Conservation (phyloP, 1,140 invertebrate species). For the Aphaenogaster rudis region DNA sequence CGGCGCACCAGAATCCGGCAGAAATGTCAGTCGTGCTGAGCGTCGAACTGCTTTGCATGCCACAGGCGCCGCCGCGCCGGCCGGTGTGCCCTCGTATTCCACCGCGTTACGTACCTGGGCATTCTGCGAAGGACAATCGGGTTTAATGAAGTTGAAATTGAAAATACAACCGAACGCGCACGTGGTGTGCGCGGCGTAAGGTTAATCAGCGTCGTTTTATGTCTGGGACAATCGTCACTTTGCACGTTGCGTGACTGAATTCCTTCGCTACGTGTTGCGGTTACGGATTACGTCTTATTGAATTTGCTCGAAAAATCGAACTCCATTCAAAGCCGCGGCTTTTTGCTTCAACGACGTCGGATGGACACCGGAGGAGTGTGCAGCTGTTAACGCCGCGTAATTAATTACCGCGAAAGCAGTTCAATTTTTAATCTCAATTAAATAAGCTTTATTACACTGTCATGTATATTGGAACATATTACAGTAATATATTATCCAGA, state of each 20-base stretch:
- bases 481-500: background rate
- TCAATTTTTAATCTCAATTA: conserved; percentile 7
- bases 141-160: conserved; percentile 71
- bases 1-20: conserved; percentile 68
- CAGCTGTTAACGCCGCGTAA: background rate
- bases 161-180: conserved; percentile 67
- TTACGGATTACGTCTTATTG: conserved; percentile 32
- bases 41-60: conserved; percentile 66
- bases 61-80: conserved; percentile 44
- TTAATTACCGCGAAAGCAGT: background rate
- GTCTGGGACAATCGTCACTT: conserved; percentile 49
- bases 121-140: conserved; percentile 73
- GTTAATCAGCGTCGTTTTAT: conserved; percentile 47
- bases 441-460: background rate
- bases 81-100: conserved; percentile 37
- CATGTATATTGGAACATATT: background rate
- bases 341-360: background rate
- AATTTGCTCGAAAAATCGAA: background rate
- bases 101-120: conserved; percentile 63
- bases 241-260: conserved; percentile 53
- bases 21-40: conserved; percentile 70
- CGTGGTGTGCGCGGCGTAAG: conserved; percentile 11
- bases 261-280: background rate
- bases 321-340: background rate
- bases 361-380: background rate